Evolutionary conservation across 2,113 vertebrate species (phyloP).

Genomic region (Macroglossus sobrinus): DNA sequence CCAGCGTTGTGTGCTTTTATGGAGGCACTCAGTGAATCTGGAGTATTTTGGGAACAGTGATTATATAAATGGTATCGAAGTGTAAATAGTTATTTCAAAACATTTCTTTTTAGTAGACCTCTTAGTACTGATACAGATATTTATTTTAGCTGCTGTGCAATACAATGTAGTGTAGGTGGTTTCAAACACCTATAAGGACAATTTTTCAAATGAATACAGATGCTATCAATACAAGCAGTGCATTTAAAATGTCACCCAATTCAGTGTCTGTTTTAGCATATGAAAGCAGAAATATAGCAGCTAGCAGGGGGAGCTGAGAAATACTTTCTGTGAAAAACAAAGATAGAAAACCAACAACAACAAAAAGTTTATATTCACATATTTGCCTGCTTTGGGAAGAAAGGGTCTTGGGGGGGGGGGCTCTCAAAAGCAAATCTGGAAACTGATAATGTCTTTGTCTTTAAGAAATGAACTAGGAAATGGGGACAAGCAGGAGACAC

Average conservation of each 20-base stretch:
- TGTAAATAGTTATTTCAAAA: not conserved
- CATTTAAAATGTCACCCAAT: not conserved
- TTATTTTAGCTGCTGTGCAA: not conserved
- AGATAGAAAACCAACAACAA: not conserved
- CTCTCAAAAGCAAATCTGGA: not conserved
- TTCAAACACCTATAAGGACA: not conserved
- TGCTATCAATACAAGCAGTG: not conserved
- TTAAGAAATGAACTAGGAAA: not conserved
- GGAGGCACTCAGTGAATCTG: not conserved
- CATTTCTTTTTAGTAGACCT: not conserved
- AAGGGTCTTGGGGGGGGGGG: not conserved
- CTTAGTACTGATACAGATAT: not conserved
- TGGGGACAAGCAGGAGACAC: not conserved
- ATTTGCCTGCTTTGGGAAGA: not conserved
- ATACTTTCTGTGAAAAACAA: not conserved
- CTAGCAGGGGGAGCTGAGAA: not conserved
- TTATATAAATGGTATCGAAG: not conserved
- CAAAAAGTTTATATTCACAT: not conserved
- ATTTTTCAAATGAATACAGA: not conserved
- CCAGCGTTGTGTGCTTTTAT: not conserved
- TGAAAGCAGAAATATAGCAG: not conserved
- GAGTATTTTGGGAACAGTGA: not conserved
- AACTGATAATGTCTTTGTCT: not conserved
- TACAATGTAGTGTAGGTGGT: not conserved
- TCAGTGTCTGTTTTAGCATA: not conserved